Evolutionary conservation across 2,113 vertebrate genomes (phyloP), one percentile per base, ranked within the genome.

Genomic region (Ammodytes dubius): DNA sequence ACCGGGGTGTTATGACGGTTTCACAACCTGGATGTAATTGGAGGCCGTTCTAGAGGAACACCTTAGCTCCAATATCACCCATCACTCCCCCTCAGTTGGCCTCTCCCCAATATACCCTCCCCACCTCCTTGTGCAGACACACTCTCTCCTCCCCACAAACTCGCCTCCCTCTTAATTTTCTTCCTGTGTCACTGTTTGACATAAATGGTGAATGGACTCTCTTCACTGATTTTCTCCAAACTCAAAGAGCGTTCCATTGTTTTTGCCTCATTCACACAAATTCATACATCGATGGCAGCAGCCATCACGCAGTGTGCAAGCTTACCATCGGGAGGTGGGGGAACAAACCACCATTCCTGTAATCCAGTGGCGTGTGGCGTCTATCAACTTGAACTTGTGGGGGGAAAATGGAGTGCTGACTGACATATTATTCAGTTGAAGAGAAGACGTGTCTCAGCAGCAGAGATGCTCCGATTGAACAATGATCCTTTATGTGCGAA

Each of bases 11-110:
- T 83, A 86, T 81, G 79, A 89, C 61, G 10, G 84, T 86, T 90
- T 92, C 79, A 82, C 89, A 85, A 76, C 70, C 78, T 50, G 69
- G 4, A 37, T 90, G 90, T 84, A 91, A 90, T 85, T 81, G 83
- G 87, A 90, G 84, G 72, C 79, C 46, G 61, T 77, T 84, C 56
- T 56, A 79, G 64, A 50, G 72, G 84, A 88, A 75, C 50, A 78
- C 19, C 69, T 47, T 27, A 11, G 4, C 75, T 87, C 77, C 69
- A 46, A 2, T 63, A 37, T 58, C 71, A 54, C 79, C 69, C 71
- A 45, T 79, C 74, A 56, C 59, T 69, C 70, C 40, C 27, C 75
- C 65, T 49, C 56, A 65, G 63, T 56, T 76, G 74, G 67, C 79
- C 60, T 35, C 59, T 9, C 15, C 67, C 73, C 67, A 52, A 40